phyloP scores from a whole-genome alignment of 2,113 vertebrate species.

The Procavia capensis region DNA sequence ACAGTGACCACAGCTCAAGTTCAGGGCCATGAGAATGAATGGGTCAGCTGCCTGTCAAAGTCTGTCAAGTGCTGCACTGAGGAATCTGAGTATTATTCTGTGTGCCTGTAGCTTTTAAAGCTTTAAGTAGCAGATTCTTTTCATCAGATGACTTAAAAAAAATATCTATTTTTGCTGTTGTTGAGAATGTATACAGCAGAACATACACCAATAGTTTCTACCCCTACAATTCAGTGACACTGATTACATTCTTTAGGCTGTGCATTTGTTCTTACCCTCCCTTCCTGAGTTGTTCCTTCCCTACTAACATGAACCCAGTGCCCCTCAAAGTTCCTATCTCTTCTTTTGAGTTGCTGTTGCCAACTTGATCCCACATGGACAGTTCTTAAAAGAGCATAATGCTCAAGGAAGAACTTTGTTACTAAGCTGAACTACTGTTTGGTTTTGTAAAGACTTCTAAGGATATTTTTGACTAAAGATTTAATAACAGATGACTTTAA shows the following conservation, averaged over 20 bases:
- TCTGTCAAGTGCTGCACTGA: neutral
- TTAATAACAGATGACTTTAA: neutral
- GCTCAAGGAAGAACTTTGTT: neutral
- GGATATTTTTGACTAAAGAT: neutral
- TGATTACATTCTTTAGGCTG: no score
- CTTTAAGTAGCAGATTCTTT: neutral
- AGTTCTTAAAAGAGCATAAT: neutral
- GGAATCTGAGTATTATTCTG: neutral
- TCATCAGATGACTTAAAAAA: neutral
- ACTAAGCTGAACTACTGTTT: neutral
- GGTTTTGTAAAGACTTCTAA: no score
- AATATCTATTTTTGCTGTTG: neutral
- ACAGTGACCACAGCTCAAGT: neutral
- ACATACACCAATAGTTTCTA: neutral
- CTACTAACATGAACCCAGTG: neutral
- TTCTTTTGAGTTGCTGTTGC: neutral
- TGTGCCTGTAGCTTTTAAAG: neutral
- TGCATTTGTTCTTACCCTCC: neutral
- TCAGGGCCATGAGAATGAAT: neutral
- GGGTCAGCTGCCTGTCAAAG: neutral
- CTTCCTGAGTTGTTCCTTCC: neutral
- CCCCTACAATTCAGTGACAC: neutral
- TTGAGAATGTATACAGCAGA: neutral
- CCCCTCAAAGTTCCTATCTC: neutral
- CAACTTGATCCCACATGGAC: neutral